Evolutionary conservation across 2,113 vertebrate species (phyloP).

Genomic region (Erpornis zantholeuca): DNA sequence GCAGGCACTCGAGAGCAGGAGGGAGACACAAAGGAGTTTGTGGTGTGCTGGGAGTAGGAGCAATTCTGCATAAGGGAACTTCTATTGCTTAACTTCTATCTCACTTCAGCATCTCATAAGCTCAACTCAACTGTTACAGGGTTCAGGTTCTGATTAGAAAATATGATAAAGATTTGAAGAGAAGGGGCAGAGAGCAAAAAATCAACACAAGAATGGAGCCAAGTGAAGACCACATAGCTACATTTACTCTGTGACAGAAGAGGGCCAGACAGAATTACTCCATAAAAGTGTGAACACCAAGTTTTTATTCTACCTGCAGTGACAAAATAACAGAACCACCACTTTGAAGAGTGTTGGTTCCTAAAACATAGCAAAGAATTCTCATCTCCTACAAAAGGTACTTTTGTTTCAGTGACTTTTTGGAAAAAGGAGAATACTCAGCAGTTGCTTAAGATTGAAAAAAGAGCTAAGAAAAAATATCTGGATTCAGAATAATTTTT

Average conservation of each 20-base stretch:
- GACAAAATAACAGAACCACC: not conserved
- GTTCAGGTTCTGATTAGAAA: not conserved
- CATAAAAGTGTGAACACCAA: not conserved
- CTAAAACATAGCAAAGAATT: not conserved
- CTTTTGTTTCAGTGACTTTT: not conserved
- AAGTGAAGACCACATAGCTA: not conserved
- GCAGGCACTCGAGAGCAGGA: not conserved
- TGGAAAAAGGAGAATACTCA: not conserved
- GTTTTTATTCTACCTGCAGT: not conserved
- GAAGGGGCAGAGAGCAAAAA: not conserved
- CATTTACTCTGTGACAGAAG: not conserved
- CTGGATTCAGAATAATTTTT: not conserved
- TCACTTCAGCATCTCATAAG: not conserved
- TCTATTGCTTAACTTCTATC: not conserved
- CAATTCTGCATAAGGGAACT: not conserved
- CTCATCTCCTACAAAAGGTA: not conserved
- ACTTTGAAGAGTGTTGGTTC: not conserved
- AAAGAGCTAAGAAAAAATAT: not conserved
- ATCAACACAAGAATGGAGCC: not conserved
- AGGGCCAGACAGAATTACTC: not conserved
- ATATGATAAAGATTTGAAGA: not conserved
- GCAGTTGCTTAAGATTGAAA: not conserved
- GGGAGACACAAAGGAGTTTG: not conserved
- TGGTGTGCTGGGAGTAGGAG: not conserved
- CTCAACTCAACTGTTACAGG: not conserved